phyloP scores from a whole-genome alignment of 2,113 vertebrate species.

The Ursus arctos region DNA sequence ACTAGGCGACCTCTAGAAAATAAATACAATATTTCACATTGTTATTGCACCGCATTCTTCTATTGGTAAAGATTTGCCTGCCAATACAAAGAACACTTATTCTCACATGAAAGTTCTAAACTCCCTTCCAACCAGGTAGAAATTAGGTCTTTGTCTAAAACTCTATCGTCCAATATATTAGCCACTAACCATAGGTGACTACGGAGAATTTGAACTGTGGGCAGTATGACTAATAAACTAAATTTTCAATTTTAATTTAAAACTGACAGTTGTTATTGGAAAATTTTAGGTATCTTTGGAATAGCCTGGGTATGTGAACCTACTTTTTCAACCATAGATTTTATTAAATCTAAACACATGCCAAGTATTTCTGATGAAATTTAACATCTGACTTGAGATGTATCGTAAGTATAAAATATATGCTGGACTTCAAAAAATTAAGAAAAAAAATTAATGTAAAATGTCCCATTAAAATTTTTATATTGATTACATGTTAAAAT shows the following conservation, averaged over 20 bases:
- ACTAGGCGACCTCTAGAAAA: not conserved
- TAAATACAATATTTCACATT: not conserved
- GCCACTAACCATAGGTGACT: not conserved
- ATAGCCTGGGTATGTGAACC: not conserved
- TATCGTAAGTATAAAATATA: not conserved
- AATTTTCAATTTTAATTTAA: constrained; percentile 36
- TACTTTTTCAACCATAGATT: constrained; percentile 14
- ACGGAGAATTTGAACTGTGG: not conserved
- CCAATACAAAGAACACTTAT: not conserved
- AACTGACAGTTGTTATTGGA: not conserved
- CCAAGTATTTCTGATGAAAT: not conserved
- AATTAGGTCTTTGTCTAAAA: not conserved
- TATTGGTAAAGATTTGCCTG: not conserved
- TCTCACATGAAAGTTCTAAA: not conserved
- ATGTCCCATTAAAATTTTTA: not conserved
- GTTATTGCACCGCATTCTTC: not conserved
- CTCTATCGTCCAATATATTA: not conserved
- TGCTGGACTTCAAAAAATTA: not conserved
- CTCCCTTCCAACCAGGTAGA: not conserved
- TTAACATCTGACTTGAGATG: not conserved
- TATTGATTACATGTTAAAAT: not conserved
- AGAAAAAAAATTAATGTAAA: not conserved
- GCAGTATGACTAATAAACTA: not conserved
- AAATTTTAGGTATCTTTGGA: not conserved
- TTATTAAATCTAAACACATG: not conserved